Conservation (phyloP, 2,888 invertebrate genomes). For the Diplolepis rosae region DNA sequence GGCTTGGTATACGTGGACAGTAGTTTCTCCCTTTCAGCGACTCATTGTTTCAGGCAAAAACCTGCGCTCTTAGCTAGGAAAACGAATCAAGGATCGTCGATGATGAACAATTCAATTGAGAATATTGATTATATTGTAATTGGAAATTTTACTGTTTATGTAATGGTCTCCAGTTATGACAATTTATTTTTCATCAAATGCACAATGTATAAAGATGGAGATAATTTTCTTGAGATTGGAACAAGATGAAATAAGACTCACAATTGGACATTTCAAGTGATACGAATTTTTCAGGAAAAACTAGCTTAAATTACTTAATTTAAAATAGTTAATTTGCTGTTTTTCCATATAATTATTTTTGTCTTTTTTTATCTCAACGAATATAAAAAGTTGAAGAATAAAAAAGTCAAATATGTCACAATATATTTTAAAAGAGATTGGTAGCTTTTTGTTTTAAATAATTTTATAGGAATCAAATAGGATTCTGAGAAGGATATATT, state of each 20-base stretch:
- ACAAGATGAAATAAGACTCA: too few species aligned
- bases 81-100: background rate
- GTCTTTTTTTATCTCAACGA: too few species aligned
- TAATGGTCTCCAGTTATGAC: background rate
- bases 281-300: too few species aligned
- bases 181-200: background rate
- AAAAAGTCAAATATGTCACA: too few species aligned
- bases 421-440: too few species aligned
- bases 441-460: too few species aligned
- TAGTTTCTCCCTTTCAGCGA: conserved; percentile 27
- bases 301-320: too few species aligned
- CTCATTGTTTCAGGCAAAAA: conserved; percentile 18
- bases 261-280: background rate
- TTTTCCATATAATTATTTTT: too few species aligned
- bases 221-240: background rate
- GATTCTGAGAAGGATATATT: too few species aligned
- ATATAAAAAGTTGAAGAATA: too few species aligned
- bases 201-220: background rate
- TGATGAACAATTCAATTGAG: background rate
- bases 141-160: background rate
- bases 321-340: too few species aligned
- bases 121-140: conserved; percentile 11
- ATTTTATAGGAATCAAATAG: too few species aligned
- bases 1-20: conserved; percentile 18
- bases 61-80: background rate